Evolutionary conservation across 1,140 invertebrate genomes (phyloP), one percentile per base, ranked within the genome.

Genomic region (Eriosoma lanigerum): DNA sequence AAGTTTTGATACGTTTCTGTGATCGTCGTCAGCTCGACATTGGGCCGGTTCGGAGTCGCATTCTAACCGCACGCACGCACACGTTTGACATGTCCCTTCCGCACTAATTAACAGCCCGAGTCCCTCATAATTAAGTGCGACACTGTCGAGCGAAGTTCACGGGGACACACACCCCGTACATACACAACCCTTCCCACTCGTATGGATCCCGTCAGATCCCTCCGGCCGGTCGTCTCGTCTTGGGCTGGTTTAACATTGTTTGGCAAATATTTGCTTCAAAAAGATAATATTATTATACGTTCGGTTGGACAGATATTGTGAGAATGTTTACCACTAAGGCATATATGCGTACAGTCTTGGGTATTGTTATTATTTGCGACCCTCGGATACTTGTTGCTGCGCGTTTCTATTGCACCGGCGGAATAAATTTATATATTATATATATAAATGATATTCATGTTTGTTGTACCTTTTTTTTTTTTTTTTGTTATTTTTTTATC

Each of bases 101-200:
- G 17, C 32, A 8, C n/a, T 76, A 56, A 76, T 76, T 76, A 76
- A 76, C 73, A 76, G 52, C 52, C n/a, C 3, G n/a, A 58, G 73
- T 76, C 32, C 32, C 13, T 44, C 54, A 58, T 76, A 60, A 76
- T 76, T 76, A 58, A 44, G 32, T 21, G 15, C 38, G 32, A 56
- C 72, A 75, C 72, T 32, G 50, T 58, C n/a, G 19, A 75, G 54
- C 32, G n/a, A 76, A 76, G 54, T 76, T 73, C 66, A 46, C n/a
- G 32, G 26, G 19, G 15, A n/a, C 60, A 64, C 10, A 64, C 62
- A 12, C 62, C n/a, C 9, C 44, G 12, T 13, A 46, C 44, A 17
- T 19, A 4, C n/a, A 21, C 32, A 70, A n/a, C n/a, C n/a, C n/a
- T n/a, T n/a, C n/a, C n/a, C n/a, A 52, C 48, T 21, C 0, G 29